These are phyloP conservation scores for Acanthoscelides obtectus DNA, from an alignment of 2,888 invertebrate genomes.

Conservation along the genomic window DNA sequence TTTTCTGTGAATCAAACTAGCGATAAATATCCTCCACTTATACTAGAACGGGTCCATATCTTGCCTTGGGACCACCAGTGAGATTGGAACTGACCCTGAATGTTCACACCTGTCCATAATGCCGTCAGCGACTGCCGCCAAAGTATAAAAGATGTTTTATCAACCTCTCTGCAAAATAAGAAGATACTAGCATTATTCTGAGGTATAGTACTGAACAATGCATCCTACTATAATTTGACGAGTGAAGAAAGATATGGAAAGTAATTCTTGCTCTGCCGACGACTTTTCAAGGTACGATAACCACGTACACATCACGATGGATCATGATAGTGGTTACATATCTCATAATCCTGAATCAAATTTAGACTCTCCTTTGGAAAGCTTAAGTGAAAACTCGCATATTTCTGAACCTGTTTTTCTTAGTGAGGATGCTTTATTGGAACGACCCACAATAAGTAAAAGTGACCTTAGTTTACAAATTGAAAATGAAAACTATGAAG, in stretches of 20 bases:
- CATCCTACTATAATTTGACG: conserved; percentile 5
- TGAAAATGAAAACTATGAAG: conserved; percentile 23
- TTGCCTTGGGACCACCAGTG: not conserved
- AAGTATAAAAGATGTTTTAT: not conserved
- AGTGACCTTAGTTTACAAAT: conserved; percentile 15
- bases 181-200: not conserved
- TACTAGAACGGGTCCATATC: not conserved
- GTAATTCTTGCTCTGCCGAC: conserved; percentile 9
- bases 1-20: not conserved
- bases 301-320: conserved; percentile 26
- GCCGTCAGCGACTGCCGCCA: not conserved
- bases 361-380: conserved; percentile 28
- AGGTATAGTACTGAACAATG: not conserved
- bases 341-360: conserved; percentile 42
- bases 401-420: conserved; percentile 32
- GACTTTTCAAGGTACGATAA: conserved; percentile 6
- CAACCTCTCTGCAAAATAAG: not conserved
- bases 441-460: conserved; percentile 32
- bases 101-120: not conserved
- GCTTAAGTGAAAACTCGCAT: conserved; percentile 4
- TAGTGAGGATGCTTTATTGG: conserved; percentile 42
- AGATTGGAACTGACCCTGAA: not conserved
- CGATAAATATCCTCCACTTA: not conserved
- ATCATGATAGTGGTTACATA: conserved; percentile 45
- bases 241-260: conserved; percentile 5